Conservation (phyloP, 2,888 invertebrate species). For the Cabera pusaria region DNA sequence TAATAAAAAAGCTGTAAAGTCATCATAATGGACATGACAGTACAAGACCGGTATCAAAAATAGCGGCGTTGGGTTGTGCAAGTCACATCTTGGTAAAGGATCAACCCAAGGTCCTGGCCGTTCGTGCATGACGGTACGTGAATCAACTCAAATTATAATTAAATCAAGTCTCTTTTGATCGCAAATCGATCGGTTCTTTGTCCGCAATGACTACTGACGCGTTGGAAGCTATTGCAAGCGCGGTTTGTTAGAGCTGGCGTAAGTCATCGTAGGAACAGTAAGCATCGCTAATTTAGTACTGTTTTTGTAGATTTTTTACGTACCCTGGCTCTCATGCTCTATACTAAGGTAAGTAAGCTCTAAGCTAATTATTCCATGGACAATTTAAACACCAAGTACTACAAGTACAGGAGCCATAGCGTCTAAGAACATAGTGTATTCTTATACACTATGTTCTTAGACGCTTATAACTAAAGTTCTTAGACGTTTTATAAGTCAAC, state of each 20-base stretch:
- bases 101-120: constrained; percentile 64
- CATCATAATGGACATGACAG: constrained; percentile 41
- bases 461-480: too few species aligned
- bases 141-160: constrained; percentile 52
- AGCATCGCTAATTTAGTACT: not conserved
- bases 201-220: constrained; percentile 14
- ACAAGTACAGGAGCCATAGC: too few species aligned
- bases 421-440: too few species aligned
- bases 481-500: too few species aligned
- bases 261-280: not conserved
- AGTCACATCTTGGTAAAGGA: constrained; percentile 75
- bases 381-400: too few species aligned
- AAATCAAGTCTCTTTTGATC: constrained; percentile 42
- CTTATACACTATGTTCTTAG: too few species aligned
- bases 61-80: constrained; percentile 68
- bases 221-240: not conserved
- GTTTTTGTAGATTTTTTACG: not conserved
- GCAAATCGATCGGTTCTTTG: constrained; percentile 31
- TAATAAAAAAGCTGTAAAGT: constrained; percentile 42
- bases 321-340: not conserved
- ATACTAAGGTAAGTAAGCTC: too few species aligned
- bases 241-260: not conserved
- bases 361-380: too few species aligned
- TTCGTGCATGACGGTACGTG: constrained; percentile 71
- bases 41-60: constrained; percentile 54